Evolutionary conservation across 2,113 vertebrate species (phyloP).

Genomic region (Ascaphus truei): DNA sequence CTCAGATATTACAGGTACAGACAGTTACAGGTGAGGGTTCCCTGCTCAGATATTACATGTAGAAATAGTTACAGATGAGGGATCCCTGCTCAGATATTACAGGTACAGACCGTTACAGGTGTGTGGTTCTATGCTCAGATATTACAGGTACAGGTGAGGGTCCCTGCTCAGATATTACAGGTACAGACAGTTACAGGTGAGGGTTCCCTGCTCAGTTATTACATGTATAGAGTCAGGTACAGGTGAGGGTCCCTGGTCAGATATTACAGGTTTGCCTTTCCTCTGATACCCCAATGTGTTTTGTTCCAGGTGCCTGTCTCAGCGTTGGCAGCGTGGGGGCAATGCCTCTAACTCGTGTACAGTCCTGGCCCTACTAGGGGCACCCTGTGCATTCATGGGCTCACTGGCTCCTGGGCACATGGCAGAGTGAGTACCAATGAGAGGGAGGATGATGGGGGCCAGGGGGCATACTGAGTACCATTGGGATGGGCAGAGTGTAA

Average conservation of each 20-base stretch:
- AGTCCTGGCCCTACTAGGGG: constrained; percentile 72
- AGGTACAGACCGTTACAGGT: too few relatives aligned
- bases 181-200: not conserved
- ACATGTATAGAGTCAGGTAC: not conserved
- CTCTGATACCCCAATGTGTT: not conserved
- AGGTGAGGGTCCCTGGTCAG: too few relatives aligned
- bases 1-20: too few relatives aligned
- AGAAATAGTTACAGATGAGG: too few relatives aligned
- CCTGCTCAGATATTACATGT: too few relatives aligned
- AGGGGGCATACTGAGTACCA: not conserved
- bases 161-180: not conserved
- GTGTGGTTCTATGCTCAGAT: too few relatives aligned
- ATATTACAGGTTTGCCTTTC: too few relatives aligned
- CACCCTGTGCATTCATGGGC: constrained; percentile 77
- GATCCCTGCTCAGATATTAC: too few relatives aligned
- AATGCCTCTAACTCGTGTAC: constrained; percentile 86
- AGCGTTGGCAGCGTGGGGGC: constrained; percentile 83
- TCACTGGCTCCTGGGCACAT: constrained; percentile 67
- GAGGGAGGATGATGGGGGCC: not conserved
- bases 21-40: too few relatives aligned
- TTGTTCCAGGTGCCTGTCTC: constrained; percentile 68
- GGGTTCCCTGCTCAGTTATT: not conserved
- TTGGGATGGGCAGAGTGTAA: too few relatives aligned
- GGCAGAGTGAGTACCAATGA: constrained; percentile 76
- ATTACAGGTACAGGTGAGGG: too few relatives aligned